Conservation (phyloP, 2,888 invertebrate genomes). For the Aphidoletes aphidimyza region DNA sequence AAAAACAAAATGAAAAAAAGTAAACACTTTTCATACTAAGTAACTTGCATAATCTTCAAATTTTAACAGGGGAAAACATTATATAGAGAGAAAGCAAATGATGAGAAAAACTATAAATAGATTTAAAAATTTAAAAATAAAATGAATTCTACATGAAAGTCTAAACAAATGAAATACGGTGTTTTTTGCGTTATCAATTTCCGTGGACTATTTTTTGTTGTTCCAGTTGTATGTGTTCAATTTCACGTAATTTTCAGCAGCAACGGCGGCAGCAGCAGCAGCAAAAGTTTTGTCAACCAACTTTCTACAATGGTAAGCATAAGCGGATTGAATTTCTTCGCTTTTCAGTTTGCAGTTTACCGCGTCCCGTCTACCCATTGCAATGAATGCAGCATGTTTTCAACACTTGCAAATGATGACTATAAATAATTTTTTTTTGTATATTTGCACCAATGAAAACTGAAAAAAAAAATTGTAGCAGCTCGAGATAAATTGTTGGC, state of each 20-base stretch:
- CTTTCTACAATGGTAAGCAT: constrained; percentile 12
- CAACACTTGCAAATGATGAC: background rate
- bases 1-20: constrained; percentile 2
- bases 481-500: background rate
- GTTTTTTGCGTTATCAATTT: background rate
- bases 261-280: too few relatives aligned
- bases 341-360: background rate
- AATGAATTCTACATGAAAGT: constrained; percentile 51
- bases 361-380: too few relatives aligned
- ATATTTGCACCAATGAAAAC: background rate
- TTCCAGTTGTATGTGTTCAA: background rate
- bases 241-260: background rate
- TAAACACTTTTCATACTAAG: constrained; percentile 45
- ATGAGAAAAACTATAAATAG: constrained; percentile 10
- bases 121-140: constrained; percentile 38
- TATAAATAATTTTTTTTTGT: too few relatives aligned
- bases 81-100: background rate
- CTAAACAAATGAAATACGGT: constrained; percentile 6
- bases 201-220: background rate
- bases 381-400: background rate
- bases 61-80: constrained; percentile 37
- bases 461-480: background rate
- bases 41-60: constrained; percentile 46
- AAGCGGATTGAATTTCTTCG: background rate
- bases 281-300: background rate